Percentiles rank a stretch among this genome's conserved stretches.
These are phyloP conservation scores for Ceyx margarethae DNA, from an alignment of 2,113 vertebrate genomes.

Conservation along the genomic window DNA sequence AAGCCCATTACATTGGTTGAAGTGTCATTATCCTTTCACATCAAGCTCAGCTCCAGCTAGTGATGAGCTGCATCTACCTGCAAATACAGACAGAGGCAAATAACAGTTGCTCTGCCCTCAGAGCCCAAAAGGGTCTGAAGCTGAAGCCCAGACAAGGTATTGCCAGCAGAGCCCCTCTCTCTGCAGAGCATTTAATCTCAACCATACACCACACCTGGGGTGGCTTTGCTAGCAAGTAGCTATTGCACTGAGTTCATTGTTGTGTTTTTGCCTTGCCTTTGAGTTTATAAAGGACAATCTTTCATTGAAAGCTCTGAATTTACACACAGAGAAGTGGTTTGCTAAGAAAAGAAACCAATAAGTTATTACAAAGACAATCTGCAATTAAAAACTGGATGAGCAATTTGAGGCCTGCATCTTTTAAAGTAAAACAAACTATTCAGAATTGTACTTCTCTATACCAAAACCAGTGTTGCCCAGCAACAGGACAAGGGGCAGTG, in stretches of 20 bases:
- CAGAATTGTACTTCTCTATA: not conserved
- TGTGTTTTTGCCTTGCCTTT: too few relatives aligned
- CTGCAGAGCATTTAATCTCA: not conserved
- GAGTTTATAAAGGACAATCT: not conserved
- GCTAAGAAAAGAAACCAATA: not conserved
- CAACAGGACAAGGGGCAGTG: not conserved
- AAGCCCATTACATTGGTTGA: not conserved
- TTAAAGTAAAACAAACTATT: not conserved
- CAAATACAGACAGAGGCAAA: not conserved
- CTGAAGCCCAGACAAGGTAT: fast-evolving
- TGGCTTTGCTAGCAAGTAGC: not conserved
- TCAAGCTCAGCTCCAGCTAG: not conserved
- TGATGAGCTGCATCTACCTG: too few relatives aligned
- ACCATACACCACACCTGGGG: not conserved
- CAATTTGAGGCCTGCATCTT: not conserved
- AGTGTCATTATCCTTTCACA: not conserved
- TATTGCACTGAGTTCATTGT: fast-evolving
- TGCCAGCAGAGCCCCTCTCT: not conserved
- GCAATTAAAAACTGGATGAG: not conserved
- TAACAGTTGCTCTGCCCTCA: not conserved
- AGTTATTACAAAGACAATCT: not conserved
- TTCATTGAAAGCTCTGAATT: not conserved
- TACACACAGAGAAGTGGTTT: not conserved
- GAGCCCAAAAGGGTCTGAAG: not conserved
- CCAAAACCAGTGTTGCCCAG: not conserved